These are phyloP conservation scores for Eulithis testata DNA, from an alignment of 2,888 invertebrate species.

Conservation along the genomic window DNA sequence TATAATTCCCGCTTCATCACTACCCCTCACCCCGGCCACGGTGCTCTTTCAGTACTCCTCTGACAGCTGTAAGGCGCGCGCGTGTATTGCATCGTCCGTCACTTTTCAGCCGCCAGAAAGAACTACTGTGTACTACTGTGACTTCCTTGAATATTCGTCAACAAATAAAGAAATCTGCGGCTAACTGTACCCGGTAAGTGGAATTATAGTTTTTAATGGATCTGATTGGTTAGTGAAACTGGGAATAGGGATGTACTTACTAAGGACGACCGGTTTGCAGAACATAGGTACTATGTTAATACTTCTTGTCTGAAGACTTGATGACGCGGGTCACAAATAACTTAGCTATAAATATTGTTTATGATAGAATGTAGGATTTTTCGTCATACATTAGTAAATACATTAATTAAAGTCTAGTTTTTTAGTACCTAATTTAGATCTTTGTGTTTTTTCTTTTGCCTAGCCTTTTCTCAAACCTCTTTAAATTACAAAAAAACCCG, in stretches of 20 bases:
- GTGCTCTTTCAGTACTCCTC: slow-evolving; percentile 59
- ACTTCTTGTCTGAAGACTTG: slow-evolving; percentile 2
- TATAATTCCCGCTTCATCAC: slow-evolving; percentile 41
- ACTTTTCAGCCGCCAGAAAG: slow-evolving; percentile 67
- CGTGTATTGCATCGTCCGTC: slow-evolving; percentile 57
- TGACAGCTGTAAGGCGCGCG: slow-evolving; percentile 65
- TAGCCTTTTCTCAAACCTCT: not conserved
- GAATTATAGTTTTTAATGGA: slow-evolving; percentile 9
- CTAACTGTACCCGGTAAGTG: slow-evolving; percentile 33
- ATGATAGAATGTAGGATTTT: not conserved
- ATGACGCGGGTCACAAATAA: not conserved
- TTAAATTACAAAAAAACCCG: not conserved
- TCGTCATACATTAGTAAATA: not conserved
- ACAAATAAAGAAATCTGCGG: slow-evolving; percentile 27
- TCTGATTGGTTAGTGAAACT: slow-evolving; percentile 6
- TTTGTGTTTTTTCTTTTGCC: not conserved
- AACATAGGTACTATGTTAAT: not conserved
- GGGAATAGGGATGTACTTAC: slow-evolving; percentile 38
- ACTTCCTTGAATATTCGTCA: slow-evolving; percentile 55
- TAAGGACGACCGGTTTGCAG: slow-evolving; percentile 49
- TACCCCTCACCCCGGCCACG: slow-evolving; percentile 46
- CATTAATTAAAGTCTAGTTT: not conserved
- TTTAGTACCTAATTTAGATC: not conserved
- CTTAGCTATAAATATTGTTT: not conserved
- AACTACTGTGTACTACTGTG: slow-evolving; percentile 49